A percentile compares a stretch with the other conserved stretches of the same genome.
Evolutionary conservation across 2,888 invertebrate species (phyloP).

Genomic region (Andrena chrysosceles): DNA sequence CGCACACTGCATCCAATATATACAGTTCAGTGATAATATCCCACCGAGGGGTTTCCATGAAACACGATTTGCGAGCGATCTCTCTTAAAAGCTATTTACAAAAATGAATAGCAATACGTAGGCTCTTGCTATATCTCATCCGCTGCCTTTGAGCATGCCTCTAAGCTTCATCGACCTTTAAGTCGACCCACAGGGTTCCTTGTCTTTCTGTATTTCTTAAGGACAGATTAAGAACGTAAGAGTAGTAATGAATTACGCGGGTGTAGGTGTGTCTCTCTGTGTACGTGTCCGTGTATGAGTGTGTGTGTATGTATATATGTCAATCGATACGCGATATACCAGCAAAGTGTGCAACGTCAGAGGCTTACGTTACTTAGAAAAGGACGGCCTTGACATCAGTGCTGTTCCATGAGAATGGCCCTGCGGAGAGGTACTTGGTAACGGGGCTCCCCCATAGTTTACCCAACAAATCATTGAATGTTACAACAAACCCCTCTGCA

Average conservation of each 20-base stretch:
- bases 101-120: conserved; percentile 64
- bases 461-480: conserved; percentile 77
- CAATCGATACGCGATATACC: conserved; percentile 37
- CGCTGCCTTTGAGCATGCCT: conserved; percentile 45
- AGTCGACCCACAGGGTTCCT: conserved; percentile 39
- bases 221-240: conserved; percentile 34
- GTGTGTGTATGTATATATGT: conserved; percentile 23
- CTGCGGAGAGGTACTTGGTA: conserved; percentile 29
- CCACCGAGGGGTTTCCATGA: conserved; percentile 51
- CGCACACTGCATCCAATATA: no score
- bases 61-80: conserved; percentile 63
- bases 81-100: conserved; percentile 81
- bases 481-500: conserved; percentile 82
- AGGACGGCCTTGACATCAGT: conserved; percentile 61
- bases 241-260: conserved; percentile 20
- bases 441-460: conserved; percentile 19
- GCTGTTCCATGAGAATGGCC: conserved; percentile 29
- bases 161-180: conserved; percentile 31
- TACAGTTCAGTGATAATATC: conserved; percentile 12
- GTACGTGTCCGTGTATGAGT: conserved; percentile 23
- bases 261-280: conserved; percentile 8
- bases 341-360: conserved; percentile 57
- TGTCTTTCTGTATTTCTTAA: conserved; percentile 30
- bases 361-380: conserved; percentile 57
- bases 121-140: conserved; percentile 52